Evolutionary conservation across 2,797 vertebrate genomes (phyloP).

Genomic region (Pteropus rufus): DNA sequence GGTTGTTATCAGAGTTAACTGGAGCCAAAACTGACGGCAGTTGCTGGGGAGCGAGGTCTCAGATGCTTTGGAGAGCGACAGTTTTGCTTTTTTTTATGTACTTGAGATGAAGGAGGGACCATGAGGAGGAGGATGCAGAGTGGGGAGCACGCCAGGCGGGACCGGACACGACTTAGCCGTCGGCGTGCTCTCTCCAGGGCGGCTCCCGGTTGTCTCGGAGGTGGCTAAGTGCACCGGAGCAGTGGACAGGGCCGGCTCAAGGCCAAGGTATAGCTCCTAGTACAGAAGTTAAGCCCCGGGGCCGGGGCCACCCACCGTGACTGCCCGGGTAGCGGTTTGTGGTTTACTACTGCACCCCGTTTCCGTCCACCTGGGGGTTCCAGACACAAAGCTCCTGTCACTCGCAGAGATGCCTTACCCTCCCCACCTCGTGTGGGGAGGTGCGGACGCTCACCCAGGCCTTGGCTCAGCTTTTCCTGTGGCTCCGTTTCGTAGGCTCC

Average conservation of each 20-base stretch:
- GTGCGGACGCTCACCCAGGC: not conserved
- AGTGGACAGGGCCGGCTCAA: not conserved
- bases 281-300: not conserved
- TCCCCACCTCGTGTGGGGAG: fast-evolving
- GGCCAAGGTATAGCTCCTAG: not conserved
- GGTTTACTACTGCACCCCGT: not conserved
- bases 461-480: not conserved
- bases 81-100: not conserved
- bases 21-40: not conserved
- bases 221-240: not conserved
- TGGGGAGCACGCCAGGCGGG: not conserved
- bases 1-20: no score
- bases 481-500: no score
- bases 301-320: not conserved
- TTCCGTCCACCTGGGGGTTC: not conserved
- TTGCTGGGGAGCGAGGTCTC: not conserved
- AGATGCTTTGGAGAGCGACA: not conserved
- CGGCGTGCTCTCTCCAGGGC: not conserved
- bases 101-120: not conserved
- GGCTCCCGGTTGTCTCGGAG: not conserved
- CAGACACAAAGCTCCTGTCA: not conserved
- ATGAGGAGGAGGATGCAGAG: not conserved
- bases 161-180: no score
- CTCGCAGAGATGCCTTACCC: not conserved
- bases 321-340: not conserved